Conservation (phyloP, 2,113 vertebrate genomes). For the Diadophis punctatus region DNA sequence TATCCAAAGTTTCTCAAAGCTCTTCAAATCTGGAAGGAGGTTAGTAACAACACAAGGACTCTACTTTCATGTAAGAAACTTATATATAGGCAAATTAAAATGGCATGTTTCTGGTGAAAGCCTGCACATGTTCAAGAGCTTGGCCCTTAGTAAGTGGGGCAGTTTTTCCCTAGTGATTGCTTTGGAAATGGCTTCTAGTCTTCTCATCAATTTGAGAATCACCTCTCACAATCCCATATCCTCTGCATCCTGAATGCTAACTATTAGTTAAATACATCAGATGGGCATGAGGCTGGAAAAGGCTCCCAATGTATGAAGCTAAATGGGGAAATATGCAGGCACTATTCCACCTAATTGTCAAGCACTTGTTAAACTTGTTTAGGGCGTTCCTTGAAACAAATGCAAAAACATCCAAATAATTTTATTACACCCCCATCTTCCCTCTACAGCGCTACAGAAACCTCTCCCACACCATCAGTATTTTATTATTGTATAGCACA, state of each 20-base stretch:
- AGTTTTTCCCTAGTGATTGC: background rate
- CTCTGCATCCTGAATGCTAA: background rate
- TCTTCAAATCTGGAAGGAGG: background rate
- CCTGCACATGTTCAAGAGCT: background rate
- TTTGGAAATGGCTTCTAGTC: background rate
- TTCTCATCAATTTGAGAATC: background rate
- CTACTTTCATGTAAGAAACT: background rate
- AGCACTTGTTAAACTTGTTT: conserved; percentile 10
- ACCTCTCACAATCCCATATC: background rate
- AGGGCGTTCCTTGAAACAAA: background rate
- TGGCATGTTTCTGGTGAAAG: background rate
- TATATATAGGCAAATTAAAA: background rate
- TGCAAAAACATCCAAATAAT: background rate
- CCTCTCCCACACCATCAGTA: background rate
- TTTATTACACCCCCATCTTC: background rate
- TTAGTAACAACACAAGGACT: background rate
- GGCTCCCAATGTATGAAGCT: background rate
- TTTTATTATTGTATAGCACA: background rate
- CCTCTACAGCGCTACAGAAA: background rate
- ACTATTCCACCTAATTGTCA: background rate
- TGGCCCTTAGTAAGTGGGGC: background rate
- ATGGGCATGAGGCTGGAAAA: background rate
- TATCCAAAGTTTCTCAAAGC: background rate
- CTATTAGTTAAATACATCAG: background rate
- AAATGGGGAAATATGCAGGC: background rate